Evolutionary conservation across 2,113 vertebrate genomes (phyloP), one percentile per base, ranked within the genome.

Genomic region (Varanus komodoensis): DNA sequence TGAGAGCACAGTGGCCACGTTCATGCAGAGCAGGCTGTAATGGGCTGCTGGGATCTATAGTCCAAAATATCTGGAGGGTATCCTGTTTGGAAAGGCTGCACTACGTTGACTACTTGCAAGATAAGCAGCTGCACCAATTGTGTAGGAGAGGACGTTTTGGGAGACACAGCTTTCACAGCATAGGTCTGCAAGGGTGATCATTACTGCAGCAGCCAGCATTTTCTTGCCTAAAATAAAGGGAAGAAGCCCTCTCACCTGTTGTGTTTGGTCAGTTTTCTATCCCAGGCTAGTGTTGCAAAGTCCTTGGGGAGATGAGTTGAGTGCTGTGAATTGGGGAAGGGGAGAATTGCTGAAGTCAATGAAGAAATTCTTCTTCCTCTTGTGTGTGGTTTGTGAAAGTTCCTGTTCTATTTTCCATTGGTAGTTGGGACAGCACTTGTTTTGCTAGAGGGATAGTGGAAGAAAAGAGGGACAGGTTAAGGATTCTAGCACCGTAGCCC

Each of bases 301-400:
- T 14, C 32, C 12, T 44, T 25, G 12, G 14, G 34, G 25, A 88
- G 67, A 69, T 54, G 50, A 84, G 34, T 34, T 54, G 8, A 77
- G 8, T 44, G 52, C 50, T 84, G 25, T 25, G 29, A 61, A 44
- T 57, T 68, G 80, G 50, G 73, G 44, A 78, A 54, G 74, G 67
- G 74, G 27, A 29, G 50, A 78, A 69, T 69, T 78, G 80, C 80
- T 68, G 17, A 79, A 19, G n/a, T 29, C 14, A 23, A 21, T 71
- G 68, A 73, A 78, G 74, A 85, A 88, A 85, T 64, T 91, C 64
- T 81, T 34, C 82, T 91, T 88, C 90, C 87, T 91, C 87, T 91
- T 85, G 64, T 80, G 64, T 80, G 67, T 25, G 21, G 50, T 27
- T 32, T 80, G 67, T 57, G 19, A 17, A 21, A 67, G 32, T 85